phyloP scores from a whole-genome alignment of 2,797 vertebrate species.

The Microhierax caerulescens region DNA sequence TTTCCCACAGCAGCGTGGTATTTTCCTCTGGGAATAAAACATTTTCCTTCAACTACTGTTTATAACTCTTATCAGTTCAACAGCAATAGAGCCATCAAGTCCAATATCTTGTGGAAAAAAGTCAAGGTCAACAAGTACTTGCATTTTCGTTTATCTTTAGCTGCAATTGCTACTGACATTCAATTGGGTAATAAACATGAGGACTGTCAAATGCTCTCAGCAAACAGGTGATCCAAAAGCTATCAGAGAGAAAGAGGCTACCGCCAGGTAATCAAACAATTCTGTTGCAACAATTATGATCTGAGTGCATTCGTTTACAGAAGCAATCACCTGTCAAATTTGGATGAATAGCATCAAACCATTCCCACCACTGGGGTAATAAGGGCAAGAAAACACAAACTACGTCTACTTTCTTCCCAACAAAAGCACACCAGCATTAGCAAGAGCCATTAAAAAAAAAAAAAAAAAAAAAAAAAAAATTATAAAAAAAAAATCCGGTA shows the following conservation, averaged over 20 bases:
- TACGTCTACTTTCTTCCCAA: slow-evolving; percentile 18
- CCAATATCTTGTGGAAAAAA: slow-evolving; percentile 82
- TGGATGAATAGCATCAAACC: slow-evolving; percentile 57
- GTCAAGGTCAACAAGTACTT: slow-evolving; percentile 86
- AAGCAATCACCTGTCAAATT: slow-evolving; percentile 75
- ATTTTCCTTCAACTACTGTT: slow-evolving; percentile 87
- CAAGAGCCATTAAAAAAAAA: background rate
- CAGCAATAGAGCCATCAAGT: slow-evolving; percentile 87
- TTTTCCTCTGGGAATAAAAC: slow-evolving; percentile 89
- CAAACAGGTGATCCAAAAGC: slow-evolving; percentile 80
- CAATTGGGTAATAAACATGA: slow-evolving; percentile 84
- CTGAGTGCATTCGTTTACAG: slow-evolving; percentile 73
- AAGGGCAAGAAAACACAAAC: slow-evolving; percentile 51
- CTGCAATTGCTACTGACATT: slow-evolving; percentile 80
- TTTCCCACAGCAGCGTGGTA: slow-evolving; percentile 85
- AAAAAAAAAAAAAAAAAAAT: background rate
- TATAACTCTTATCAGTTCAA: slow-evolving; percentile 84
- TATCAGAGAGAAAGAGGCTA: slow-evolving; percentile 77
- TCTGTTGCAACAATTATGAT: slow-evolving; percentile 78
- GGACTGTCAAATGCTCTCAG: slow-evolving; percentile 78
- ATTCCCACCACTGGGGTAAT: slow-evolving; percentile 50
- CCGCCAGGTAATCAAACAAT: slow-evolving; percentile 83
- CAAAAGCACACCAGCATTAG: background rate
- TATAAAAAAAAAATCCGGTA: background rate
- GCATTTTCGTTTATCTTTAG: slow-evolving; percentile 83